These are phyloP conservation scores for Lota lota DNA, from an alignment of 2,113 vertebrate genomes.

Conservation along the genomic window DNA sequence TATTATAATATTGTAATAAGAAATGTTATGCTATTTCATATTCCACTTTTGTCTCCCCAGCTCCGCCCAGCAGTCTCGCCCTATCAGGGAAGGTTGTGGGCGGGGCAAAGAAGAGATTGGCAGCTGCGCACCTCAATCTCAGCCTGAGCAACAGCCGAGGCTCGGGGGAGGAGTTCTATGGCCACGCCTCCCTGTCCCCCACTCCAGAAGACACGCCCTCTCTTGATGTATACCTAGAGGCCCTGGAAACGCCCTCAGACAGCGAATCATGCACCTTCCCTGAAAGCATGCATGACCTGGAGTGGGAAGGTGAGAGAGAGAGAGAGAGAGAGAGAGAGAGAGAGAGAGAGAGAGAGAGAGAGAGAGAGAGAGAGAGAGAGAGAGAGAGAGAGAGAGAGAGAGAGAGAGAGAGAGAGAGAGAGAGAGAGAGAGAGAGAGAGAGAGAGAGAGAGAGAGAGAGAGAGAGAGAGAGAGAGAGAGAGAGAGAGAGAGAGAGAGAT, in stretches of 20 bases:
- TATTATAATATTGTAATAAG: no score
- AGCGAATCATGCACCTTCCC: constrained; percentile 77
- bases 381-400: no score
- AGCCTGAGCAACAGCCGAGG: constrained; percentile 43
- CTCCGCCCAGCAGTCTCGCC: constrained; percentile 64
- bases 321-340: neutral
- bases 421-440: no score
- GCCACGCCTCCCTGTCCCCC: constrained; percentile 38
- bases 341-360: no score
- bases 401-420: no score
- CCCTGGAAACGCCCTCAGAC: constrained; percentile 79
- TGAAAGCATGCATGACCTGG: constrained; percentile 69
- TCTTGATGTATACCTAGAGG: constrained; percentile 78
- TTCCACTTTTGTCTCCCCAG: constrained; percentile 36
- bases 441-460: no score
- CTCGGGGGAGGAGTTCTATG: constrained; percentile 37
- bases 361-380: no score
- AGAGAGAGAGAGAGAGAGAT: no score
- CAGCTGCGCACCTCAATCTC: constrained; percentile 68
- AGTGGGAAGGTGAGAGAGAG: constrained; percentile 77
- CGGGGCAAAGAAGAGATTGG: constrained; percentile 73
- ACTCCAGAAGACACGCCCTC: constrained; percentile 56
- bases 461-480: no score
- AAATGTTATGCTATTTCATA: no score
- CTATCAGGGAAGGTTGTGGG: constrained; percentile 63